Base-by-base conservation (phyloP, 2,797 vertebrate species). In the Sebastes goodei region DNA sequence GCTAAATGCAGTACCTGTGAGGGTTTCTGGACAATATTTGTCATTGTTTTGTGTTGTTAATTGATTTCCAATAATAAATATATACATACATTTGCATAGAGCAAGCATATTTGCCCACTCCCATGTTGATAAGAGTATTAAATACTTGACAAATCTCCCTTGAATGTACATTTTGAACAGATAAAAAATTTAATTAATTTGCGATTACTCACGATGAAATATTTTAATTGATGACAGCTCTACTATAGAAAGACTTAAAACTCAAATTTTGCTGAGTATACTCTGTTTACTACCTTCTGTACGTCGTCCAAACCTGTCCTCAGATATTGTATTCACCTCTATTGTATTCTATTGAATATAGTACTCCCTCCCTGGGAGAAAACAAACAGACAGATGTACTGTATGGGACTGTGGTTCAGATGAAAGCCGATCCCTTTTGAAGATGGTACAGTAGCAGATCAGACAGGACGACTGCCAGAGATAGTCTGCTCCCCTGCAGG, bases 401-500 rank as follows among this genome's bases (percentile, higher is more conserved):
- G 70, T 84, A 78, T 84, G 76, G 69, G 83, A 87, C 77, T 86
- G 79, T 84, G 88, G 81, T 75, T 76, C 35, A 60, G 87, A 94
- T 91, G 81, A 92, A 91, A 91, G 88, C 27, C 7, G 72, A 77
- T 68, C 62, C 60, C 80, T 82, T 89, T 82, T 87, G 87, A 92
- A 88, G 64, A 55, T 70, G 83, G 60, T 84, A 90, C 89, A 87
- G 86, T 66, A 85, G 76, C 71, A 88, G 87, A 92, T 93, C 92
- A 92, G 87, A 93, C 80, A 70, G 86, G 80, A 85, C 20, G 74
- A 83, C 77, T 88, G 89, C 84, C 88, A 74, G 83, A 66, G 81
- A 81, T 88, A 70, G 83, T 87, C 81, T 87, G 85, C 81, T 86
- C 30, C 86, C 86, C 92, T 89, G 87, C 86, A 91, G 92, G 83